These are phyloP conservation scores for Oncorhynchus gorbuscha DNA, from an alignment of 2,113 vertebrate genomes.

Conservation along the genomic window DNA sequence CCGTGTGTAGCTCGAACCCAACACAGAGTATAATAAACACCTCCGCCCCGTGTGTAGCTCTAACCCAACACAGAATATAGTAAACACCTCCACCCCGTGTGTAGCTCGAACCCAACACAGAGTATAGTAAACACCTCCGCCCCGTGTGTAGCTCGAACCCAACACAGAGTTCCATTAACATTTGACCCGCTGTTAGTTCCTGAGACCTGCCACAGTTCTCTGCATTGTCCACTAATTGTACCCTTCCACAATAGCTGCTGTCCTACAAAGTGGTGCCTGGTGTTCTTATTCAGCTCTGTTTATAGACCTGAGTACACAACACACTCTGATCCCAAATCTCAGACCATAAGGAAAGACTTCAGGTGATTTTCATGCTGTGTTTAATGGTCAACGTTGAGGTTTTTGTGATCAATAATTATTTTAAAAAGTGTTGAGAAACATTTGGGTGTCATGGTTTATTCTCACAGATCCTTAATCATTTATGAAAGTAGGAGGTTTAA, in stretches of 20 bases:
- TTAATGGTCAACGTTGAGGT: too few species aligned
- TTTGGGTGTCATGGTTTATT: too few species aligned
- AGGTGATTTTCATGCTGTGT: too few species aligned
- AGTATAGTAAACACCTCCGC: conserved; percentile 17
- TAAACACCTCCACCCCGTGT: conserved; percentile 31
- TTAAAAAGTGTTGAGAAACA: too few species aligned
- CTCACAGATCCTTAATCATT: too few species aligned
- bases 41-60: too few species aligned
- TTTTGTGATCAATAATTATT: too few species aligned
- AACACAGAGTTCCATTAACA: conserved; percentile 51
- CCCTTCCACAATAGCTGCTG: conserved; percentile 12
- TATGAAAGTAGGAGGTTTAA: too few species aligned
- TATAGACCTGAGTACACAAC: not conserved
- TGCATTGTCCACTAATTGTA: conserved; percentile 51
- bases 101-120: too few species aligned
- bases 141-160: conserved; percentile 37
- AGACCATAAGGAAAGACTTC: conserved; percentile 12
- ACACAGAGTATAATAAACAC: not conserved
- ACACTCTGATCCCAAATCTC: not conserved
- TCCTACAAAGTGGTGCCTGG: not conserved
- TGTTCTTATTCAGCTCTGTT: not conserved
- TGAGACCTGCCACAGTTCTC: conserved; percentile 49
- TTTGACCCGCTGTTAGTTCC: conserved; percentile 58
- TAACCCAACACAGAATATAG: conserved; percentile 13
- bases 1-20: too few species aligned